Evolutionary conservation across 2,797 vertebrate genomes (phyloP).

Genomic region (Smutsia gigantea): DNA sequence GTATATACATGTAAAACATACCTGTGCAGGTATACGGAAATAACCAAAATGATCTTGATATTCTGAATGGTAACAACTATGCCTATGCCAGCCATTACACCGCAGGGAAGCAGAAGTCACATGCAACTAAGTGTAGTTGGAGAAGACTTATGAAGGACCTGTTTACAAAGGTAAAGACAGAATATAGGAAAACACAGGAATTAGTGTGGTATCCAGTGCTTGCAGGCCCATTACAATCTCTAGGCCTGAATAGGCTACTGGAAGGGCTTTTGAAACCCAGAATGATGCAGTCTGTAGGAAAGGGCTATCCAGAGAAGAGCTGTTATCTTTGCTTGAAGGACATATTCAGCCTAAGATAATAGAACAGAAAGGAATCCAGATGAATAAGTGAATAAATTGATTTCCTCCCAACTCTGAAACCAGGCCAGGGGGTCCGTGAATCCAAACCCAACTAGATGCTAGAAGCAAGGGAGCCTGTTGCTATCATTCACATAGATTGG

Average conservation of each 20-base stretch:
- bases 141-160: neutral
- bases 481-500: neutral
- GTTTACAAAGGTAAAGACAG: neutral
- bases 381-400: too few species aligned
- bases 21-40: neutral
- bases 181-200: neutral
- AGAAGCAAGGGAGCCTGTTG: neutral
- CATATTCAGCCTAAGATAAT: neutral
- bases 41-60: neutral
- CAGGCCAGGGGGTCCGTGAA: rapidly evolving
- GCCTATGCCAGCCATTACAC: neutral
- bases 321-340: neutral
- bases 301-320: neutral
- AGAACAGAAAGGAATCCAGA: neutral
- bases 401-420: neutral
- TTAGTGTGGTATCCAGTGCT: neutral
- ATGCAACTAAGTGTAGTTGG: neutral
- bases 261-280: neutral
- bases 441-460: neutral
- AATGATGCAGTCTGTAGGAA: neutral
- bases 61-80: neutral
- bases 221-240: neutral
- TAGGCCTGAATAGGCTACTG: neutral
- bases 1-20: neutral
- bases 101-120: neutral